A percentile compares a stretch with the other conserved stretches of the same genome.
Conservation (phyloP, 2,797 vertebrate species). For the Oryzias sinensis region DNA sequence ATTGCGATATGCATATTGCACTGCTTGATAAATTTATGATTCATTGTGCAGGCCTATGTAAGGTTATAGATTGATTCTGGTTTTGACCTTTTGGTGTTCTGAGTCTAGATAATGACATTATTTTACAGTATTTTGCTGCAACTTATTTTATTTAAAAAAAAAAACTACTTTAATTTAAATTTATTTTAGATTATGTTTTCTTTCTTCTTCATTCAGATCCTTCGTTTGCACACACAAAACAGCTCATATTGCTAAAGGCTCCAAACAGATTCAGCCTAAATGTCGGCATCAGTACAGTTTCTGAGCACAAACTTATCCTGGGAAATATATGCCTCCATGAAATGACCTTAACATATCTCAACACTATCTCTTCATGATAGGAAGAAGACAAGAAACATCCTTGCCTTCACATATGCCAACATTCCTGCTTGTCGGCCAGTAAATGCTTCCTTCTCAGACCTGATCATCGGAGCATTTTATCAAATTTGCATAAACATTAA, state of each 20-base stretch:
- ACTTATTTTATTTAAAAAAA: not conserved
- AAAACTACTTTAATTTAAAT: not conserved
- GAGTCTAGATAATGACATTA: not conserved
- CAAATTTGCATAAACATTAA: not conserved
- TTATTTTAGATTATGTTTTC: not conserved
- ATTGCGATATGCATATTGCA: no score
- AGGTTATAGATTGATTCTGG: no score
- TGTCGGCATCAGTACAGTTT: not conserved
- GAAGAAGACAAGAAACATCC: not conserved
- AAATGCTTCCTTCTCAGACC: no score
- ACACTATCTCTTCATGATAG: conserved; percentile 20
- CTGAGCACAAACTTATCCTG: conserved; percentile 1
- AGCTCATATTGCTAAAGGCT: not conserved
- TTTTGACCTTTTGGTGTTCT: no score
- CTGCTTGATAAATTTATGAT: no score
- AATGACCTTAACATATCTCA: conserved; percentile 4
- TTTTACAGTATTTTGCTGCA: no score
- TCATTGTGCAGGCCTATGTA: no score
- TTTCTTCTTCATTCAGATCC: not conserved
- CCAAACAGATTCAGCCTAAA: conserved; percentile 2
- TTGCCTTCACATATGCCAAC: conserved; percentile 4
- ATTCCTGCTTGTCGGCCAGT: conserved; percentile 5
- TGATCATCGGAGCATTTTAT: not conserved
- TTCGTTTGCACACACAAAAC: not conserved
- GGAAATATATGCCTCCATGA: conserved; percentile 4